Base-by-base conservation (phyloP, 2,888 invertebrate genomes). In the Carcina quercana region DNA sequence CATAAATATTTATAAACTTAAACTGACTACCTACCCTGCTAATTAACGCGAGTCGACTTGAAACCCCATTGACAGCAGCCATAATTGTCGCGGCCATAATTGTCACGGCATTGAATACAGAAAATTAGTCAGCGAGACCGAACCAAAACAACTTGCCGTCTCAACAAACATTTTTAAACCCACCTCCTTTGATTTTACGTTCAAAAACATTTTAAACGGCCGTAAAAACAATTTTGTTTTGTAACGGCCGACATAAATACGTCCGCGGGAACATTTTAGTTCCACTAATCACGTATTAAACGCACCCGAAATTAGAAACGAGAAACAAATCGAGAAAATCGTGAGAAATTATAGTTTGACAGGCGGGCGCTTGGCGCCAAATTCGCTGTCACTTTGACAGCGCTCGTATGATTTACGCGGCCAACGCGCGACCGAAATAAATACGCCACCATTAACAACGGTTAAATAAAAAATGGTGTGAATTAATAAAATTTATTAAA, bases 331-430 rank as follows among this genome's bases (percentile, higher is more conserved):
- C 15, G 15, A 26, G 13, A 14, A 13, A 35, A 8, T 20, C 15
- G 25, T 32, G 21, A 34, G 15, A 34, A 30, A 27, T 11, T 15
- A 26, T 17, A 25, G 22, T 45, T 43, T 49, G 50, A 53, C 48
- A 50, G 46, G 28, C 44, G n/a, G n/a, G 49, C 51, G 42, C 52
- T 69, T 67, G 70, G 67, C 72, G 72, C 73, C 72, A 68, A 72
- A 72, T 67, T 65, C 47, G 47, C 69, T 71, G 73, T 72, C 65
- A 60, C 49, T 50, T 32, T 60, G 68, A 71, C 73, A 63, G 64
- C 47, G 38, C 31, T 29, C 35, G 13, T 55, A 62, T 71, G 72
- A 74, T 72, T 67, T 68, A 73, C 65, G 59, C 63, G 54, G 43
- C 52, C 58, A 54, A 42, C 40, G 37, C 34, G 32, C 34, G 42